phyloP scores from a whole-genome alignment of 2,113 vertebrate genomes.

The Amphiprion percula region DNA sequence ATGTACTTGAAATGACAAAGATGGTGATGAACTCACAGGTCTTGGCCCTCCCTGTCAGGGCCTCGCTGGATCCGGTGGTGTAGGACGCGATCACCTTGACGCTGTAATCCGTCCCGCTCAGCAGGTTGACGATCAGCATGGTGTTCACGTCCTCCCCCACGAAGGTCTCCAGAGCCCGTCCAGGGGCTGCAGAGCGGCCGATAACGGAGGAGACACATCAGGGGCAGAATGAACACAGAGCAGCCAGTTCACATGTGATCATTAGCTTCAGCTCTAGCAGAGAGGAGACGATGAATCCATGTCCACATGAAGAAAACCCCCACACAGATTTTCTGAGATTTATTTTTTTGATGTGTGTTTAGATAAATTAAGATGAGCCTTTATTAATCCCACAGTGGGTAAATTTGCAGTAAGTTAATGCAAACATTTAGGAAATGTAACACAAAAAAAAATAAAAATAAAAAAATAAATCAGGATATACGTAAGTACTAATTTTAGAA shows the following conservation, averaged over 20 bases:
- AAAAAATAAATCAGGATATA: too few species aligned
- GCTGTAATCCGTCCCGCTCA: constrained; percentile 94
- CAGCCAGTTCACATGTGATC: not conserved
- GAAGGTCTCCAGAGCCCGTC: constrained; percentile 94
- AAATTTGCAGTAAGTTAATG: too few species aligned
- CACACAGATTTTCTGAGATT: too few species aligned
- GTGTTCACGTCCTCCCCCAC: constrained; percentile 95
- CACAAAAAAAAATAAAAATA: too few species aligned
- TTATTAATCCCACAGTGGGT: too few species aligned
- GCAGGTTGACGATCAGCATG: constrained; percentile 94
- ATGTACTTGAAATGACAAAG: rapidly evolving
- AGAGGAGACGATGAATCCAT: too few species aligned
- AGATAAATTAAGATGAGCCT: too few species aligned
- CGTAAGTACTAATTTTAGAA: too few species aligned
- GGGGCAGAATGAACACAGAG: not conserved
- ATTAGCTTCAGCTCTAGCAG: constrained; percentile 1
- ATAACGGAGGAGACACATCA: not conserved
- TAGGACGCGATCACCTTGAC: constrained; percentile 96
- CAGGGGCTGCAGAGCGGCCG: constrained; percentile 82
- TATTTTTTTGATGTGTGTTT: too few species aligned
- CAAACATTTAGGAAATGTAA: too few species aligned
- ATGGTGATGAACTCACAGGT: constrained; percentile 88
- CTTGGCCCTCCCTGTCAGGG: constrained; percentile 89
- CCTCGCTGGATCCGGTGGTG: constrained; percentile 92
- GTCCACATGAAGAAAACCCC: too few species aligned